These are phyloP conservation scores for Anguilla japonica DNA, from an alignment of 2,113 vertebrate species.

Conservation along the genomic window DNA sequence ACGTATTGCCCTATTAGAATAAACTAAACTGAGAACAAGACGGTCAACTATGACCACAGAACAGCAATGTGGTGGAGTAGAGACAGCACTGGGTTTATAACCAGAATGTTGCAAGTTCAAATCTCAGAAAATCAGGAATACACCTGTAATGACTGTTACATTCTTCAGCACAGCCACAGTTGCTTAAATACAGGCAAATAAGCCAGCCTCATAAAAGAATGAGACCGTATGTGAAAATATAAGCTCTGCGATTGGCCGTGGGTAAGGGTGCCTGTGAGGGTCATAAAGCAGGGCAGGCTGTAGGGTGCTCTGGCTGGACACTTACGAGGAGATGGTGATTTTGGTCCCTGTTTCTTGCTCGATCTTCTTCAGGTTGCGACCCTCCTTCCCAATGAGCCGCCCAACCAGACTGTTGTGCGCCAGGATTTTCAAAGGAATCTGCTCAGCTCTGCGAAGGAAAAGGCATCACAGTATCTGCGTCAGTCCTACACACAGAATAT, in stretches of 20 bases:
- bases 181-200: no score
- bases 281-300: not conserved
- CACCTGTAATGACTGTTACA: not conserved
- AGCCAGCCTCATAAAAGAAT: no score
- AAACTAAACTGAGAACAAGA: not conserved
- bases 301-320: not conserved
- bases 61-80: not conserved
- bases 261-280: not conserved
- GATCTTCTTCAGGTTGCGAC: slow-evolving; percentile 96
- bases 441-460: slow-evolving; percentile 75
- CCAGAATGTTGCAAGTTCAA: not conserved
- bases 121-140: not conserved
- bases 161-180: not conserved
- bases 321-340: slow-evolving; percentile 95
- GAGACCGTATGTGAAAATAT: not conserved
- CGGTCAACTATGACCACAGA: not conserved
- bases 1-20: not conserved
- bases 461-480: not conserved
- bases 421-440: slow-evolving; percentile 91
- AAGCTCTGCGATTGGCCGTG: not conserved
- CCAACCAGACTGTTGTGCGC: slow-evolving; percentile 93
- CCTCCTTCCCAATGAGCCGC: slow-evolving; percentile 94
- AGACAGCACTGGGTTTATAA: not conserved
- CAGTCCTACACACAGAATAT: not conserved
- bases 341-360: slow-evolving; percentile 94